Conservation (phyloP, 2,888 invertebrate genomes). For the Spatulosminthurus flaviceps region DNA sequence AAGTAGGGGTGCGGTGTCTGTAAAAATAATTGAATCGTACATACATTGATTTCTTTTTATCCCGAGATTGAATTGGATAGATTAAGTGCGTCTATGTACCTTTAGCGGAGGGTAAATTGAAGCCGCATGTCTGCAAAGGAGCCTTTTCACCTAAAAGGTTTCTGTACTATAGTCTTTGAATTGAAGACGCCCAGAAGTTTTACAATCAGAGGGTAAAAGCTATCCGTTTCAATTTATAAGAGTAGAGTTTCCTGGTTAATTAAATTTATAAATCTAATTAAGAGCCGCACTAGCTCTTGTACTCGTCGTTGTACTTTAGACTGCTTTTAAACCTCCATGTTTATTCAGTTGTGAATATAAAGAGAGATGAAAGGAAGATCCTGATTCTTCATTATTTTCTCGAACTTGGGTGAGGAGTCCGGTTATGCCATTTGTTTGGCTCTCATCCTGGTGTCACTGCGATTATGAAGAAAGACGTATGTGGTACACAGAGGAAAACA, state of each 20-base stretch:
- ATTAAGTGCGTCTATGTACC: no score
- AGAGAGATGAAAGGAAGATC: background rate
- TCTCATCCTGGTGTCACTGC: background rate
- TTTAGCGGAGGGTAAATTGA: no score
- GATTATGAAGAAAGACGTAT: no score
- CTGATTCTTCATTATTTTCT: background rate
- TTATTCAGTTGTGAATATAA: background rate
- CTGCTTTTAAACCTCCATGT: no score
- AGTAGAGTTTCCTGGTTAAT: background rate
- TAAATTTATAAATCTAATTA: constrained; percentile 8
- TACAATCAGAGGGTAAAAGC: no score
- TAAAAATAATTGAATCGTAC: no score
- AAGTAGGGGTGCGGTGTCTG: no score
- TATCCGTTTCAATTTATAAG: background rate
- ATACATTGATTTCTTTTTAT: no score
- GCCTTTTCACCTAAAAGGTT: no score
- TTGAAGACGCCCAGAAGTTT: background rate
- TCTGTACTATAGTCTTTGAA: background rate
- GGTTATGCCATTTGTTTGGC: background rate
- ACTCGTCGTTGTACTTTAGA: background rate
- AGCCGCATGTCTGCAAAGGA: no score
- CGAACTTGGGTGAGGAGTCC: background rate
- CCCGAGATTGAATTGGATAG: no score
- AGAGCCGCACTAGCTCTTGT: background rate
- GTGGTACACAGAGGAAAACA: no score